These are phyloP conservation scores for Callorhinus ursinus DNA, from an alignment of 2,113 vertebrate genomes.

Conservation along the genomic window DNA sequence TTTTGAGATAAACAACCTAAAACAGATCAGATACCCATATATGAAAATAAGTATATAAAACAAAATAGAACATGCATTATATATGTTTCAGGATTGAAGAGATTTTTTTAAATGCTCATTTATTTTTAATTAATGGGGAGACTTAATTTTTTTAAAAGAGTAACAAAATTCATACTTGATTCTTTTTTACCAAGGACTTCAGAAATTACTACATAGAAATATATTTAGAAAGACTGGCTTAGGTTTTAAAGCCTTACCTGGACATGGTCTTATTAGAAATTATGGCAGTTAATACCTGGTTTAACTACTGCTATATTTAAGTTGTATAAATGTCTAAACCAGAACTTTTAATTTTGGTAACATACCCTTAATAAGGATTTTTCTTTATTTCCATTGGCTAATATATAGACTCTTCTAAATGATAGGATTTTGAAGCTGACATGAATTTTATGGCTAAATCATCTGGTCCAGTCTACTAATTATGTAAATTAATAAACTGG, in stretches of 20 bases:
- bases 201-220: not conserved
- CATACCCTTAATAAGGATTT: not conserved
- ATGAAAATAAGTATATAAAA: not conserved
- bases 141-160: not conserved
- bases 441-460: not conserved
- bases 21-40: not conserved
- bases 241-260: not conserved
- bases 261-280: not conserved
- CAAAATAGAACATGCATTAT: not conserved
- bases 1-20: not conserved
- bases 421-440: not conserved
- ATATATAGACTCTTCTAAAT: not conserved
- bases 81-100: not conserved
- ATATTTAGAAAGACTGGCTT: not conserved
- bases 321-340: not conserved
- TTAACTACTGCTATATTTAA: not conserved
- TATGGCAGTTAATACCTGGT: not conserved
- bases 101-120: not conserved
- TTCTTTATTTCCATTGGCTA: not conserved
- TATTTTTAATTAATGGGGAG: not conserved
- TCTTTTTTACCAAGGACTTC: not conserved
- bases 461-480: not conserved
- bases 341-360: conserved; percentile 1
- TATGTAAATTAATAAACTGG: not conserved
- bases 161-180: not conserved